A percentile compares a stretch with the other conserved stretches of the same genome.
Evolutionary conservation across 2,888 invertebrate species (phyloP).

Genomic region (Holacanthella duospinosa): DNA sequence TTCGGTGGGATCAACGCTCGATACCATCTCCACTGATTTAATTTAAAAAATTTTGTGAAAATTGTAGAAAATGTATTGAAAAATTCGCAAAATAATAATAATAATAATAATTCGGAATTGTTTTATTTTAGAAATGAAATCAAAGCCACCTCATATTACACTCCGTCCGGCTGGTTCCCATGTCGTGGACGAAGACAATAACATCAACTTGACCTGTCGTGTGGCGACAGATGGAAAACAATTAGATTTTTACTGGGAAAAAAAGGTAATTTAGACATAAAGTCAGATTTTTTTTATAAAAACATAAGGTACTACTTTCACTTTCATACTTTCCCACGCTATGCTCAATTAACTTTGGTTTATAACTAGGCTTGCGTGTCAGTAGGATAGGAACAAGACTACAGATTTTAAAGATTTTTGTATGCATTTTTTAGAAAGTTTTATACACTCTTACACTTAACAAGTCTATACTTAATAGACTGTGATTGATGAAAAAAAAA

Average conservation of each 20-base stretch:
- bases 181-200: background rate
- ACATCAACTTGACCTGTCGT: background rate
- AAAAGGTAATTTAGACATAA: background rate
- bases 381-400: background rate
- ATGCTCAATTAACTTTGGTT: background rate
- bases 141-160: background rate
- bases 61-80: background rate
- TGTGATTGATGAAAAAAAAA: too few relatives aligned
- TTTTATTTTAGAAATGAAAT: background rate
- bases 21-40: too few relatives aligned
- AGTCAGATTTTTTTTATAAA: too few relatives aligned
- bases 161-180: background rate
- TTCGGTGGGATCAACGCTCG: too few relatives aligned
- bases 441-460: background rate
- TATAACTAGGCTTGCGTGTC: background rate
- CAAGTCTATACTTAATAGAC: too few relatives aligned
- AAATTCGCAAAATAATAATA: background rate
- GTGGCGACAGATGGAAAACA: background rate
- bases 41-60: background rate
- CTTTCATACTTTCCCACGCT: background rate
- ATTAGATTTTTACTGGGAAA: background rate
- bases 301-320: too few relatives aligned
- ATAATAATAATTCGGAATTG: background rate
- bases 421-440: background rate
- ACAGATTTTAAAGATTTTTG: too few relatives aligned